Conservation (phyloP, 2,888 invertebrate genomes). For the Hirtodrosophila cameraria region DNA sequence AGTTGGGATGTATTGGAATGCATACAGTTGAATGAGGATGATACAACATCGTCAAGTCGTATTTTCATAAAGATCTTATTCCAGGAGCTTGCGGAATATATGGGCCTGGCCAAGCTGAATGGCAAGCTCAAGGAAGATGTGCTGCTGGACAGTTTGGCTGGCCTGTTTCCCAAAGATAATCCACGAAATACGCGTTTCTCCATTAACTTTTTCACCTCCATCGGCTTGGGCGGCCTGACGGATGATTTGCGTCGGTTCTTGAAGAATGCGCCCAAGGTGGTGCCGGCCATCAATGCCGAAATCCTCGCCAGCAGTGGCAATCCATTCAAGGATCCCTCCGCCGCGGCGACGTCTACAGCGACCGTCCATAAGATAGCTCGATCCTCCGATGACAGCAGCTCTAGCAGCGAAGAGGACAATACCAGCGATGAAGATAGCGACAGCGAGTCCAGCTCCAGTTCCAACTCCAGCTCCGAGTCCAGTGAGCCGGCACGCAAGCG, state of each 20-base stretch:
- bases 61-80: constrained; percentile 99
- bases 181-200: constrained; percentile 98
- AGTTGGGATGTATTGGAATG: constrained; percentile 96
- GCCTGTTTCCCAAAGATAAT: constrained; percentile 97
- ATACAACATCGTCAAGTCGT: constrained; percentile 98
- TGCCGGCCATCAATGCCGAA: constrained; percentile 82
- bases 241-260: constrained; percentile 95
- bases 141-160: constrained; percentile 92
- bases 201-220: constrained; percentile 98
- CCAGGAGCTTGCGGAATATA: constrained; percentile 97
- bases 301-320: constrained; percentile 77
- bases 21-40: constrained; percentile 97
- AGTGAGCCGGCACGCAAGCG: constrained; percentile 54
- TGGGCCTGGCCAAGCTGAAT: constrained; percentile 97
- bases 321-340: constrained; percentile 54
- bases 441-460: constrained; percentile 61
- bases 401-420: constrained; percentile 40
- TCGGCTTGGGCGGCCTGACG: constrained; percentile 97
- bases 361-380: constrained; percentile 32
- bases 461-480: constrained; percentile 48
- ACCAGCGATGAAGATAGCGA: constrained; percentile 56
- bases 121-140: constrained; percentile 95
- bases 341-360: constrained; percentile 46
- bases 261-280: constrained; percentile 85
- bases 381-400: constrained; percentile 49